Evolutionary conservation across 2,888 invertebrate genomes (phyloP), one percentile per base, ranked within the genome.

Genomic region (Netelia virgata): DNA sequence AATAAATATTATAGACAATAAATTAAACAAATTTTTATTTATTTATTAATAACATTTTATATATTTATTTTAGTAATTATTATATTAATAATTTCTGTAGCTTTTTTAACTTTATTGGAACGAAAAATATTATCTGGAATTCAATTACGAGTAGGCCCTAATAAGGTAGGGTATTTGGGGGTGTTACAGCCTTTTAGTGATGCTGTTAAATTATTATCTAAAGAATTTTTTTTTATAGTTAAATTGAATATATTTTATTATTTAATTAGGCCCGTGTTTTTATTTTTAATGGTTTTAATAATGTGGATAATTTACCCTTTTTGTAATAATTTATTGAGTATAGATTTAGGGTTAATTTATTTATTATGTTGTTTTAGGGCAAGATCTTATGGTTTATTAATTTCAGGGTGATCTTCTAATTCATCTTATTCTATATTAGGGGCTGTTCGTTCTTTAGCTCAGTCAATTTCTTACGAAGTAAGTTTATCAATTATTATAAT

Each of bases 381-480:
- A 86, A 95, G 96, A 0, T 96, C 96, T 88, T 97, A 96, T 94
- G 94, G 94, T 0, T 92, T 96, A 69, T 95, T 96, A 92, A 90
- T 96, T 88, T 94, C 95, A 9, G 96, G 96, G 0, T 97, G 96
- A 91, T 94, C 96, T 87, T 96, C 96, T 9, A 96, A 96, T 95
- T 96, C 96, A 75, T 96, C 95, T 94, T 97, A 97, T 96, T 94
- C 96, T 55, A 94, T 96, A 91, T 95, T 97, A 91, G 96, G 97
- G 0, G 94, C 95, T 0, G 94, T 96, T 86, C 96, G 96, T 0
- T 94, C 95, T 0, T 95, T 96, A 0, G 96, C 96, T 93, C 96
- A 97, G 93, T 96, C 96, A 80, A 96, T 97, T 95, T 97, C 96
- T 91, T 97, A 97, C 95, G 96, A 97, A 93, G 96, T 97, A 53